Evolutionary conservation across 2,113 vertebrate genomes (phyloP).

Genomic region (Nerophis lumbriciformis): DNA sequence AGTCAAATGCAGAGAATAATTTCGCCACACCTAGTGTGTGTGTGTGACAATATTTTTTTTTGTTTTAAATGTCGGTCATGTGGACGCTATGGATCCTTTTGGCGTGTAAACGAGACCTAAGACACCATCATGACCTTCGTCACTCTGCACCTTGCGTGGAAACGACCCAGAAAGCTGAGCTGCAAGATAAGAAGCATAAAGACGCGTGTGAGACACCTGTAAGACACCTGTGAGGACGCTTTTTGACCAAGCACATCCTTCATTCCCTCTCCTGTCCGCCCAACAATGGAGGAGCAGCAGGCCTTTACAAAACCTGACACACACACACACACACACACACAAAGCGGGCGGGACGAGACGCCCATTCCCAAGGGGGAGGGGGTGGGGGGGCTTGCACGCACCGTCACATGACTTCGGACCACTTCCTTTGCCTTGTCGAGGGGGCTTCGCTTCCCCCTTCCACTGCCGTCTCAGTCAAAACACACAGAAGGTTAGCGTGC

Average conservation of each 20-base stretch:
- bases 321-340: slow-evolving; percentile 48
- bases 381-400: slow-evolving; percentile 51
- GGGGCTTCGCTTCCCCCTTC: slow-evolving; percentile 28
- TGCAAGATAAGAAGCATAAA: slow-evolving; percentile 19
- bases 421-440: slow-evolving; percentile 7
- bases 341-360: slow-evolving; percentile 36
- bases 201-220: background rate
- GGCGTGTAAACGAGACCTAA: background rate
- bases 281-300: slow-evolving; percentile 51
- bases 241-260: slow-evolving; percentile 35
- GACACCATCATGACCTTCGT: slow-evolving; percentile 12
- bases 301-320: slow-evolving; percentile 55
- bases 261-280: slow-evolving; percentile 35
- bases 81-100: too few relatives aligned
- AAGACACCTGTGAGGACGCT: slow-evolving; percentile 17
- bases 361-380: slow-evolving; percentile 32
- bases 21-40: too few relatives aligned
- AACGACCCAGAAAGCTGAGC: slow-evolving; percentile 12
- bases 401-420: slow-evolving; percentile 27
- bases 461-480: slow-evolving; percentile 58
- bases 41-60: too few relatives aligned
- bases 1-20: too few relatives aligned
- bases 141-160: slow-evolving; percentile 6
- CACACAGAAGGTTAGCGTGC: slow-evolving; percentile 46
- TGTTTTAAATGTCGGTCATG: too few relatives aligned